These are phyloP conservation scores for Aurelia sp. DNA, from an alignment of 30 jellyfish, hydroid and myxozoan species.

Conservation along the genomic window DNA sequence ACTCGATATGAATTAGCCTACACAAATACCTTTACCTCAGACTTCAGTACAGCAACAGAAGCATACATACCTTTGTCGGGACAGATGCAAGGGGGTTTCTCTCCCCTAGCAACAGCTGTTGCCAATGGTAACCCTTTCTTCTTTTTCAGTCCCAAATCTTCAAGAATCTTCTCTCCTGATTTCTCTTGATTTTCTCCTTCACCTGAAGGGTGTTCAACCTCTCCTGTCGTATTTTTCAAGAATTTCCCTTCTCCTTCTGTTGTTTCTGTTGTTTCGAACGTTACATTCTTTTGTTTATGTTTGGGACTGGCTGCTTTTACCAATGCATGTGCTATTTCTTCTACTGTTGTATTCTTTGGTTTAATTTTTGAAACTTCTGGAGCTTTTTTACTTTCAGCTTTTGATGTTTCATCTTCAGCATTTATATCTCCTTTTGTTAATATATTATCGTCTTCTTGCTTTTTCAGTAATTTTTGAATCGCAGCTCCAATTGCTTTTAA, in stretches of 20 bases:
- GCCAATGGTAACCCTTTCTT: constrained; percentile 78
- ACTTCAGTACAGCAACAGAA: background rate
- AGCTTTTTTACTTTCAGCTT: constrained; percentile 20
- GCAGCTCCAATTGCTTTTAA: constrained; percentile 79
- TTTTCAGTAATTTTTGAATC: constrained; percentile 44
- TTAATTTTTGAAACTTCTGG: constrained; percentile 15
- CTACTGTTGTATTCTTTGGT: constrained; percentile 27
- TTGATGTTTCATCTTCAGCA: constrained; percentile 15
- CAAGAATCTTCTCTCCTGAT: constrained; percentile 29
- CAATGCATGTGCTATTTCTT: constrained; percentile 29
- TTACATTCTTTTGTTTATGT: constrained; percentile 22
- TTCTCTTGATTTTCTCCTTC: background rate
- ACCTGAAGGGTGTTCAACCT: constrained; percentile 8
- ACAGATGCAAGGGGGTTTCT: constrained; percentile 96
- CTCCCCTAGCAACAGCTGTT: constrained; percentile 88
- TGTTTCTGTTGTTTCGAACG: background rate
- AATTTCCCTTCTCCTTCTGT: constrained; percentile 6
- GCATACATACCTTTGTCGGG: constrained; percentile 88
- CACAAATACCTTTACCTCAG: too few relatives aligned
- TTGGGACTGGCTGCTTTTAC: constrained; percentile 44
- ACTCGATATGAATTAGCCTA: too few relatives aligned
- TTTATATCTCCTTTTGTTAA: constrained; percentile 20
- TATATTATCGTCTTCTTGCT: constrained; percentile 38
- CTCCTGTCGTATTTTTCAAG: constrained; percentile 25
- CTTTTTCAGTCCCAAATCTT: constrained; percentile 35